Evolutionary conservation across 2,113 vertebrate species (phyloP), one percentile per base, ranked within the genome.

Genomic region (Silurus meridionalis): DNA sequence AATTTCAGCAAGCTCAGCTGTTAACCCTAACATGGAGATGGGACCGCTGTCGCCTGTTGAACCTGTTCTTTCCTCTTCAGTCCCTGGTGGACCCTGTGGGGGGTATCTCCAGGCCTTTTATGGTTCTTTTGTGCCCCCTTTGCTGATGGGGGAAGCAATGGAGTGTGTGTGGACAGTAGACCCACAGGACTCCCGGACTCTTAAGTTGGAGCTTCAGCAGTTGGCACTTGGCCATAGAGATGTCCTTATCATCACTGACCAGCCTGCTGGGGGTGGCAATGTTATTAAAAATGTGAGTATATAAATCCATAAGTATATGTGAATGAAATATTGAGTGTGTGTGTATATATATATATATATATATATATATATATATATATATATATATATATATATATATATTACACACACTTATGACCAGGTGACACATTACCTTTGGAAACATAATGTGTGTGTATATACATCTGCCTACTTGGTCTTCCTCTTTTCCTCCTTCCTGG

Each of bases 91-190:
- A 50, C 91, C 93, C n/a, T 97, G 97, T 23, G 97, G 96, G 25
- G 93, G 94, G 3, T 92, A 95, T 60, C 90, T 97, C 28, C 92
- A 94, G 80, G 95, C 93, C 46, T 98, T 98, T 90, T 98, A 96
- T 6, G 97, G 97, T 17, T 95, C 96, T 48, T 96, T 98, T 83
- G 94, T 94, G 6, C 94, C 97, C 19, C 96, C 96, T 0, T 74
- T 91, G 0, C 85, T 69, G 81, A 90, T 64, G 3, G 91, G 89
- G 14, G 60, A 61, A 8, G 89, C 93, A 0, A 82, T 94, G 83
- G 86, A 86, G 48, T 98, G 97, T 88, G 90, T 95, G 64, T 98
- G 97, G 97, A 93, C 94, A 2, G 89, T 97, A 84, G 95, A 97
- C 79, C 95, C 96, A 1, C 94, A 96, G 14, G 97, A 97, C 85